Percentiles rank a stretch among this genome's conserved stretches.
phyloP scores from a whole-genome alignment of 2,888 invertebrate genomes.

The Yponomeuta malinellus region DNA sequence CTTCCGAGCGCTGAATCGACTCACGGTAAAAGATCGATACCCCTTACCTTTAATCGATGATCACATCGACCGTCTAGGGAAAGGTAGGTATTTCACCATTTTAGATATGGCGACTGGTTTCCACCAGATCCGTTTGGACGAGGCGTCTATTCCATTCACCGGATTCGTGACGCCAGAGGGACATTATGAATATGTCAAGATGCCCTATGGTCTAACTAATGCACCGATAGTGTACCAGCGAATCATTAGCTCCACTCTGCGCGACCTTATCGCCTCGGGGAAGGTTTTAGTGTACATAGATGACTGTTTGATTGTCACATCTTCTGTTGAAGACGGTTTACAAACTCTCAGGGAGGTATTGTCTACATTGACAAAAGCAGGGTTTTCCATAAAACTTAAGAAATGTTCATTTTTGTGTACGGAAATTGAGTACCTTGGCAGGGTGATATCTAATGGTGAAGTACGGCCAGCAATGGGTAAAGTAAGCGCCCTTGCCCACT shows the following conservation, averaged over 20 bases:
- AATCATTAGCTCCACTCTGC: constrained; percentile 17
- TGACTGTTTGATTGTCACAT: constrained; percentile 19
- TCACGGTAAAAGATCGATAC: no score
- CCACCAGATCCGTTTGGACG: no score
- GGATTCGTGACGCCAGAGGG: no score
- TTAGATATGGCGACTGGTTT: no score
- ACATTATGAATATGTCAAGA: no score
- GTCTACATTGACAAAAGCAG: constrained; percentile 16
- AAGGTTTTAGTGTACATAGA: constrained; percentile 21
- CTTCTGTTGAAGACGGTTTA: constrained; percentile 16
- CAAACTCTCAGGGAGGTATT: constrained; percentile 13
- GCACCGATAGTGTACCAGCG: constrained; percentile 18
- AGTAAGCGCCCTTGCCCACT: constrained; percentile 19
- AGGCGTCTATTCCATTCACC: no score
- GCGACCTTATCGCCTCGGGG: constrained; percentile 16
- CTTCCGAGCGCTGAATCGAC: no score
- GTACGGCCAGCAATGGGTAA: constrained; percentile 23
- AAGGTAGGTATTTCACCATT: no score
- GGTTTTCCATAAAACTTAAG: constrained; percentile 21
- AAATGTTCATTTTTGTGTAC: no score
- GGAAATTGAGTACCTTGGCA: constrained; percentile 12
- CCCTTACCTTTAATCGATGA: no score
- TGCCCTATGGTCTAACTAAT: no score
- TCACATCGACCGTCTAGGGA: no score
- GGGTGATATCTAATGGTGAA: constrained; percentile 21